phyloP scores from a whole-genome alignment of 1,140 invertebrate species.

The Platyscapa corneri region DNA sequence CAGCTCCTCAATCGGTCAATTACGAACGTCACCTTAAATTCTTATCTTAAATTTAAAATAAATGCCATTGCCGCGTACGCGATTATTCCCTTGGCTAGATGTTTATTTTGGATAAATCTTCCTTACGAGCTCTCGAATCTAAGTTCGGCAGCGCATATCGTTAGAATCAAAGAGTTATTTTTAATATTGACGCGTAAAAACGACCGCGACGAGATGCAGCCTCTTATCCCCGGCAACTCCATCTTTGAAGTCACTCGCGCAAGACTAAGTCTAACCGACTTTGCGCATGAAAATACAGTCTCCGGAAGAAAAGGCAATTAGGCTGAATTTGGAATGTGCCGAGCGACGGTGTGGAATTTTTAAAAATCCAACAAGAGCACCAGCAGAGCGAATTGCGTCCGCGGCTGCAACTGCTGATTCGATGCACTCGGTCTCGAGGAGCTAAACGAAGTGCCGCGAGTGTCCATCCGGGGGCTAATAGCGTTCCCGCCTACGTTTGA shows the following conservation, averaged over 20 bases:
- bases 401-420: not conserved
- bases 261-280: too few relatives aligned
- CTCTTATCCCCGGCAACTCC: too few relatives aligned
- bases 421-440: not conserved
- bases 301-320: too few relatives aligned
- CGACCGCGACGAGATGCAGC: too few relatives aligned
- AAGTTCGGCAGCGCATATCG: not conserved
- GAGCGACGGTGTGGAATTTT: not conserved
- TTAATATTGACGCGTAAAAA: too few relatives aligned
- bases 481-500: constrained; percentile 57
- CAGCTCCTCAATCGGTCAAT: constrained; percentile 27
- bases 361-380: not conserved
- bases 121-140: not conserved
- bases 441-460: constrained; percentile 26
- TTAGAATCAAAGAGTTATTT: not conserved
- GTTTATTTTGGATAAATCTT: not conserved
- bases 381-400: not conserved
- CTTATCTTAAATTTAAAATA: not conserved
- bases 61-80: not conserved
- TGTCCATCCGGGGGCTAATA: constrained; percentile 62
- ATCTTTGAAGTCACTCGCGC: too few relatives aligned
- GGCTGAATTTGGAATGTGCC: too few relatives aligned
- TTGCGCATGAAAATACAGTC: too few relatives aligned
- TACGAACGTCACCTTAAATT: not conserved
- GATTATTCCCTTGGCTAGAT: not conserved